phyloP scores from a whole-genome alignment of 2,888 invertebrate genomes.

The Noctua pronuba region DNA sequence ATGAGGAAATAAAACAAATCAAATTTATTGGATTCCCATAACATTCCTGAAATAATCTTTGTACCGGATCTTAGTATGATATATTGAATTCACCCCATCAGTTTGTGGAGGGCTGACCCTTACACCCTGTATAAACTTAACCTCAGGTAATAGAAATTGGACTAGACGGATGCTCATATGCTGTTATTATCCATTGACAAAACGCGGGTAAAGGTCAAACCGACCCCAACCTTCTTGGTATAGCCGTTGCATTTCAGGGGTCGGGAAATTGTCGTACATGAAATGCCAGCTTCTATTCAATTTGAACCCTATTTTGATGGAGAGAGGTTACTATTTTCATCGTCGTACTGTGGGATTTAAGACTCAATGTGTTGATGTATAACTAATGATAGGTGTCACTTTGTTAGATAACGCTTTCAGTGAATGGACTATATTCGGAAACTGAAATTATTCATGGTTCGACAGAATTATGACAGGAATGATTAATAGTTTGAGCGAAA shows the following conservation, averaged over 20 bases:
- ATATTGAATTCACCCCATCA: too few species aligned
- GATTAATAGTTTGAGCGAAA: constrained; percentile 20
- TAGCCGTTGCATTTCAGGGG: constrained; percentile 15
- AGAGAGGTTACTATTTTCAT: neutral
- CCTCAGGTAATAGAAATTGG: neutral
- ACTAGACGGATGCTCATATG: neutral
- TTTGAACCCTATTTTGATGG: neutral
- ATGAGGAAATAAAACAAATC: too few species aligned
- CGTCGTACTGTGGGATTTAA: neutral
- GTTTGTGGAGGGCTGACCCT: too few species aligned
- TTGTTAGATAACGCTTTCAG: constrained; percentile 21
- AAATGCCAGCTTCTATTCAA: neutral
- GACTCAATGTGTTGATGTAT: constrained; percentile 6
- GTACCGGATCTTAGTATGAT: too few species aligned
- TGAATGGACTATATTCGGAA: constrained; percentile 28
- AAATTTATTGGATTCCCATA: too few species aligned
- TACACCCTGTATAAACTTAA: neutral
- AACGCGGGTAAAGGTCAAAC: constrained; percentile 15
- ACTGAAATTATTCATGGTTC: constrained; percentile 36
- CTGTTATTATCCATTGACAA: neutral
- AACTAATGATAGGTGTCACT: constrained; percentile 30
- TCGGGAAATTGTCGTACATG: neutral
- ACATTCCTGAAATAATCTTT: too few species aligned
- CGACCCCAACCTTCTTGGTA: neutral
- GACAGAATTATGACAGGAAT: constrained; percentile 1